Percentiles rank a stretch among this genome's conserved stretches.
Evolutionary conservation across 2,888 invertebrate genomes (phyloP).

Genomic region (Pseudolycoriella hygida): DNA sequence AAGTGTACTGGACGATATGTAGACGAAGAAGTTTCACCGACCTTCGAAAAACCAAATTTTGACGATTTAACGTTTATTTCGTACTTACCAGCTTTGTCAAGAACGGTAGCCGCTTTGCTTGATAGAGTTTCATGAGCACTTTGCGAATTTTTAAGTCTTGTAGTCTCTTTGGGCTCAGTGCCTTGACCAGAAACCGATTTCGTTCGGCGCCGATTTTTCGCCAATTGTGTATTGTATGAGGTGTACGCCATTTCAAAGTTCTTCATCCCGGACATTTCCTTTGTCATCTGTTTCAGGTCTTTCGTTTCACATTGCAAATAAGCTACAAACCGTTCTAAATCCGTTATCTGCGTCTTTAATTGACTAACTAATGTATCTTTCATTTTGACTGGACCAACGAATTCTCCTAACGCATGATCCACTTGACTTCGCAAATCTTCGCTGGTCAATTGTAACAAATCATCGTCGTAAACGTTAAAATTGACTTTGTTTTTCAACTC

Average conservation of each 20-base stretch:
- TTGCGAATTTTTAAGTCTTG: too few species aligned
- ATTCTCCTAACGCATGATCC: slow-evolving; percentile 74
- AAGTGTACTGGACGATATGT: too few species aligned
- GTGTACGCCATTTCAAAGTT: slow-evolving; percentile 2
- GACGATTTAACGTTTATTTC: too few species aligned
- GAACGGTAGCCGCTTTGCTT: neutral
- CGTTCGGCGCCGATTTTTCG: slow-evolving; percentile 10
- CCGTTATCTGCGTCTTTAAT: slow-evolving; percentile 90
- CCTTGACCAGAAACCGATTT: neutral
- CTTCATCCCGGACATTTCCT: neutral
- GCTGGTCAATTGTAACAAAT: slow-evolving; percentile 48
- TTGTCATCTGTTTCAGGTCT: slow-evolving; percentile 10
- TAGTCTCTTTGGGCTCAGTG: neutral
- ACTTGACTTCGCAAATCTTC: slow-evolving; percentile 79
- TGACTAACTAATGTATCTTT: slow-evolving; percentile 93
- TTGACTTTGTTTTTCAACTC: slow-evolving; percentile 73
- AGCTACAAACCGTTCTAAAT: slow-evolving; percentile 91
- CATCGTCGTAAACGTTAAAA: slow-evolving; percentile 67
- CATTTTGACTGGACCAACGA: slow-evolving; percentile 85
- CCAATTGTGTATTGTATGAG: slow-evolving; percentile 4
- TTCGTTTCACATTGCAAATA: slow-evolving; percentile 72
- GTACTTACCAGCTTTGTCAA: neutral
- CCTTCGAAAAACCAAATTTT: too few species aligned
- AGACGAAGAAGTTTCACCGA: too few species aligned
- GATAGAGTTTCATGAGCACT: neutral